Percentiles rank a stretch among this genome's conserved stretches.
These are phyloP conservation scores for Cryptoprocta ferox DNA, from an alignment of 2,797 vertebrate species.

Conservation along the genomic window DNA sequence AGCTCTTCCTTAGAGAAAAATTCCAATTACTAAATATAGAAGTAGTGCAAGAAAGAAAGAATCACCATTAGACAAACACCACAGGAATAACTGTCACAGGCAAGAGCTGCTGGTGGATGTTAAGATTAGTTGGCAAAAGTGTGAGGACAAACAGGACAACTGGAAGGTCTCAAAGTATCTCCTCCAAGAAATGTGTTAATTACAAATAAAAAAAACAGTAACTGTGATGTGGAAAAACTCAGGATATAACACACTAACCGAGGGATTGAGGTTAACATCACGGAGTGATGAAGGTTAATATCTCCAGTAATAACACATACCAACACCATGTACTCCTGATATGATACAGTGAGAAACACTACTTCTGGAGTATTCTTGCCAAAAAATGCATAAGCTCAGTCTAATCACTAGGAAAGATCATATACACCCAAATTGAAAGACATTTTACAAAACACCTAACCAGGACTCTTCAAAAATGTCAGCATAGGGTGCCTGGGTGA, in stretches of 20 bases:
- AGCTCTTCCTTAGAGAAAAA: conserved; percentile 22
- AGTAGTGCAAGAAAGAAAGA: background rate
- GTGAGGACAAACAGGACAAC: background rate
- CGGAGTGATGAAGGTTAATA: background rate
- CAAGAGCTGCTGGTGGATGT: background rate
- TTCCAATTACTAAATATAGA: background rate
- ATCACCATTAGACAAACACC: background rate
- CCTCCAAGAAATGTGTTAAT: background rate
- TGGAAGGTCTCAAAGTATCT: background rate
- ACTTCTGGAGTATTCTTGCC: background rate
- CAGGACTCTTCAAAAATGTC: background rate
- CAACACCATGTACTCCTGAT: background rate
- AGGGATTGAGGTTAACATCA: background rate
- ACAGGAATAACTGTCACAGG: background rate
- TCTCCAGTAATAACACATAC: background rate
- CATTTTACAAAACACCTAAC: background rate
- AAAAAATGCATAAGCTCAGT: background rate
- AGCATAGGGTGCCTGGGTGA: background rate
- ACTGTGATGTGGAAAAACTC: background rate
- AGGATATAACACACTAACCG: background rate
- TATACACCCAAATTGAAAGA: background rate
- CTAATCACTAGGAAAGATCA: background rate
- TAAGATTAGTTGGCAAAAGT: background rate
- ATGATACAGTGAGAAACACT: background rate
- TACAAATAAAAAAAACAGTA: background rate